Evolutionary conservation across 2,113 vertebrate species (phyloP).

Genomic region (Mionectes macconnelli): DNA sequence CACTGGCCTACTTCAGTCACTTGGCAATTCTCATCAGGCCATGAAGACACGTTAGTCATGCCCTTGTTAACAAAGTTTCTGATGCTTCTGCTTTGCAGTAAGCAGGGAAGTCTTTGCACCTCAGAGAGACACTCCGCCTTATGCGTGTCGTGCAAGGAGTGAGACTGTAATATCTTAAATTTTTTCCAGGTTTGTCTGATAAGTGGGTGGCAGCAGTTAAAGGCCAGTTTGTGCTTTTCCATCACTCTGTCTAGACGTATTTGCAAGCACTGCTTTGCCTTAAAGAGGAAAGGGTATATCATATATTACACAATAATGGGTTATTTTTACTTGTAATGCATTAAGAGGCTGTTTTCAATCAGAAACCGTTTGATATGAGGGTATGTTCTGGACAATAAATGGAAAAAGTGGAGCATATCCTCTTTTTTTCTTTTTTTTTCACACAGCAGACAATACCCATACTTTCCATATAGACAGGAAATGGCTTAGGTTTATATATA

Average conservation of each 20-base stretch:
- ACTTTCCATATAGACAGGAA: constrained; percentile 59
- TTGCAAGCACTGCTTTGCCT: constrained; percentile 40
- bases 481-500: constrained; percentile 42
- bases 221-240: constrained; percentile 53
- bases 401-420: constrained; percentile 55
- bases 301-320: constrained; percentile 36
- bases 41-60: background rate
- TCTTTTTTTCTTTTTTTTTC: background rate
- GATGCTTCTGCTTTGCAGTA: background rate
- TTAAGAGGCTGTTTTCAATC: constrained; percentile 61
- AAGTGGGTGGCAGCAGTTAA: constrained; percentile 35
- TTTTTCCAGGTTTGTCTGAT: constrained; percentile 44
- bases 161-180: constrained; percentile 18
- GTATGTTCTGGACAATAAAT: constrained; percentile 39
- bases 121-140: background rate
- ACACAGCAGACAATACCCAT: constrained; percentile 38
- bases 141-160: background rate
- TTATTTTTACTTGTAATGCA: constrained; percentile 57
- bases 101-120: background rate
- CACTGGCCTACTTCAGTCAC: background rate
- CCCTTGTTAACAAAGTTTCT: background rate
- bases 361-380: constrained; percentile 45
- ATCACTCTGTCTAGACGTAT: constrained; percentile 29
- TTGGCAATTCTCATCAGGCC: constrained; percentile 9
- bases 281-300: constrained; percentile 42